phyloP scores from a whole-genome alignment of 2,113 vertebrate genomes.

The Phalacrocorax aristotelis region DNA sequence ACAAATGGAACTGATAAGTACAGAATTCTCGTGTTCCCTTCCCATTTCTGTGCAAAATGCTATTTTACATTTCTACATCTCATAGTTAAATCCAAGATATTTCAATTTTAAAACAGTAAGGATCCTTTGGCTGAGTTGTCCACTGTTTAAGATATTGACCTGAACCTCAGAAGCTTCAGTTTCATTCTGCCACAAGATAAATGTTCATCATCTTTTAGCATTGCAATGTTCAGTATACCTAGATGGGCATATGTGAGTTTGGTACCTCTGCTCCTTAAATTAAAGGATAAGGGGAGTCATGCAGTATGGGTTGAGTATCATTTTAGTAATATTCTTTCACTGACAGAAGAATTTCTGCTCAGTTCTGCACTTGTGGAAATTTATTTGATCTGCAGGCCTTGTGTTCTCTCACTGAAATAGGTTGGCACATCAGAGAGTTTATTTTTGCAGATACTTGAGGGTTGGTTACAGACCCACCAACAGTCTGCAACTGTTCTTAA shows the following conservation, averaged over 20 bases:
- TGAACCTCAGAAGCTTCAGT: background rate
- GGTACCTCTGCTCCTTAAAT: background rate
- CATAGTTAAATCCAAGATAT: background rate
- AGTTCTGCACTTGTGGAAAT: background rate
- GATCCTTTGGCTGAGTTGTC: background rate
- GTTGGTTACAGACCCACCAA: background rate
- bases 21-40: constrained; percentile 65
- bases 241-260: background rate
- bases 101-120: background rate
- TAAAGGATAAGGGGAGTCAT: background rate
- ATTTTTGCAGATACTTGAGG: background rate
- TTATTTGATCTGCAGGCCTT: background rate
- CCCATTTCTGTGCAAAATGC: constrained; percentile 52
- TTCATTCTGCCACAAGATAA: background rate
- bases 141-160: background rate
- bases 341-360: background rate
- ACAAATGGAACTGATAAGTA: constrained; percentile 63
- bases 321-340: background rate
- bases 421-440: background rate
- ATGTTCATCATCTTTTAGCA: background rate
- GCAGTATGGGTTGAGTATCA: background rate
- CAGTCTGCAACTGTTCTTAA: background rate
- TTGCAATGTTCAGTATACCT: background rate
- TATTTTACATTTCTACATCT: constrained; percentile 39
- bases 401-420: background rate